These are phyloP conservation scores for Drosophila subpulchrella DNA, from an alignment of 1,140 invertebrate genomes.

Conservation along the genomic window DNA sequence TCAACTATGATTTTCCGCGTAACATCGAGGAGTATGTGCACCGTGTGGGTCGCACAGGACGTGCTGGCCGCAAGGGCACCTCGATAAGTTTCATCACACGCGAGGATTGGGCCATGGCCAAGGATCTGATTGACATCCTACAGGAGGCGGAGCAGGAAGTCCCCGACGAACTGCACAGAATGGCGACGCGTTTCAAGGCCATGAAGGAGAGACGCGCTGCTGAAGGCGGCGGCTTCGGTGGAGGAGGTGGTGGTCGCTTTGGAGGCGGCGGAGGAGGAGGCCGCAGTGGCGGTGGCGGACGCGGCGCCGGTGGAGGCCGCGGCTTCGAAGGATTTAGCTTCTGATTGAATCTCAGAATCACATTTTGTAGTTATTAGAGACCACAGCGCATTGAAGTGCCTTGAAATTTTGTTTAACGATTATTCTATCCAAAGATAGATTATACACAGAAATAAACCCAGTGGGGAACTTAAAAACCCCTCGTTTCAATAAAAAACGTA, in stretches of 20 bases:
- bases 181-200: constrained; percentile 88
- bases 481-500: too few relatives aligned
- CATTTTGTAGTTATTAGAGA: constrained; percentile 23
- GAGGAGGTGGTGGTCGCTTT: constrained; percentile 71
- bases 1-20: constrained; percentile 95
- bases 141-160: constrained; percentile 91
- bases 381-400: constrained; percentile 51
- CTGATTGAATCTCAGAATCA: neutral
- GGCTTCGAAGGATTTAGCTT: constrained; percentile 5
- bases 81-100: constrained; percentile 93
- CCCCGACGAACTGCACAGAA: constrained; percentile 89
- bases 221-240: constrained; percentile 79
- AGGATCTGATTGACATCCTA: constrained; percentile 93
- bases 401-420: constrained; percentile 6
- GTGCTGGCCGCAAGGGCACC: constrained; percentile 93
- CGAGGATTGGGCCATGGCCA: constrained; percentile 91
- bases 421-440: neutral
- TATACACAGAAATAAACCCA: neutral
- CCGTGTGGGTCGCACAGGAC: constrained; percentile 93
- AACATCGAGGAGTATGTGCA: constrained; percentile 97
- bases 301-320: constrained; percentile 27
- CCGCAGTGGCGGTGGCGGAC: too few relatives aligned
- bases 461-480: neutral
- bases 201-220: constrained; percentile 87
- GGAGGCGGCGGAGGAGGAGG: constrained; percentile 31